These are phyloP conservation scores for Calcarius lapponicus DNA, from an alignment of 2,797 vertebrate species.

Conservation along the genomic window DNA sequence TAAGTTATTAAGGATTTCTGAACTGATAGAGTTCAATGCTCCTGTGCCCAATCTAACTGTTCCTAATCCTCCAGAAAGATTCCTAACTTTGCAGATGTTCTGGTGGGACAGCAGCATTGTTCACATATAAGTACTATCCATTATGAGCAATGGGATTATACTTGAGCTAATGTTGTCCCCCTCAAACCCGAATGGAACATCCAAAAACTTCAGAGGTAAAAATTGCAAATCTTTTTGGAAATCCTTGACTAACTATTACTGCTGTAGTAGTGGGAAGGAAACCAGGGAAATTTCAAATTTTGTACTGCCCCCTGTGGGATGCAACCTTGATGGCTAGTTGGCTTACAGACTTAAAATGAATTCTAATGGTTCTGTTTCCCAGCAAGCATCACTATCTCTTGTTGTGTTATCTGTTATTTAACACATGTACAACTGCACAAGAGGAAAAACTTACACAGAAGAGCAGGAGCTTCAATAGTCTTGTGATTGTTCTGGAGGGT, in stretches of 20 bases:
- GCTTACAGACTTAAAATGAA: not conserved
- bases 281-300: not conserved
- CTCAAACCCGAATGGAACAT: not conserved
- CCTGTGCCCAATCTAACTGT: not conserved
- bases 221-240: not conserved
- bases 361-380: not conserved
- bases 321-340: not conserved
- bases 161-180: not conserved
- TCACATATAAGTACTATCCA: not conserved
- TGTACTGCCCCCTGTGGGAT: not conserved
- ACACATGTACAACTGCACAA: not conserved
- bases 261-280: not conserved
- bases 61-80: not conserved
- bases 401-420: not conserved
- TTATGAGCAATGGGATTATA: not conserved
- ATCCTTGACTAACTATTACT: not conserved
- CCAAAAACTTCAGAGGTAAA: not conserved
- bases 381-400: not conserved
- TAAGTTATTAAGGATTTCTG: not conserved
- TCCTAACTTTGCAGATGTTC: not conserved
- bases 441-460: not conserved
- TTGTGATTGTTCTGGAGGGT: not conserved
- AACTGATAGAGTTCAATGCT: not conserved
- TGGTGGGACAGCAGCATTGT: not conserved
- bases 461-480: not conserved